phyloP scores from a whole-genome alignment of 2,113 vertebrate genomes.

The Cebus imitator region DNA sequence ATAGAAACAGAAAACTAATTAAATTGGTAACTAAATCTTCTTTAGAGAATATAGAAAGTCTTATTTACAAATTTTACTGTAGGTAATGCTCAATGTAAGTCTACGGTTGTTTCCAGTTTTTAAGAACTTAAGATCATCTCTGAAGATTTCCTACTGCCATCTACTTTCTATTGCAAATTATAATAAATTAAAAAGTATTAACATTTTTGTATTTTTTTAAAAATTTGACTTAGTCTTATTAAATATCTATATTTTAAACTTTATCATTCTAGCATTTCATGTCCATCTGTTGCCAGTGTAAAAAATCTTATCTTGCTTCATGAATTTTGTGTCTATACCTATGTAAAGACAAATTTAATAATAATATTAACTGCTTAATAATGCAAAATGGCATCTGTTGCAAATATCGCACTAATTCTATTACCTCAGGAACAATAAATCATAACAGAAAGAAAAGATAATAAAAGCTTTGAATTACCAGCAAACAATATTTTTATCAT shows the following conservation, averaged over 20 bases:
- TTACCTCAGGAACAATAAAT: not conserved
- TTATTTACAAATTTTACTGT: slow-evolving; percentile 28
- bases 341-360: slow-evolving; percentile 21
- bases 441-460: not conserved
- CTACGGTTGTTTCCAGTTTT: not conserved
- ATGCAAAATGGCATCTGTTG: not conserved
- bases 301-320: not conserved
- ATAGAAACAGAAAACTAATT: not conserved
- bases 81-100: not conserved
- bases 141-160: not conserved
- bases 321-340: slow-evolving; percentile 3
- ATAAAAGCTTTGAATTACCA: not conserved
- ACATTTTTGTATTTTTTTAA: not conserved
- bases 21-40: not conserved
- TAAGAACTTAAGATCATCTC: not conserved
- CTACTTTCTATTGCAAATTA: not conserved
- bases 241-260: slow-evolving; percentile 17
- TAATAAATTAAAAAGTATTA: not conserved
- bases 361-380: not conserved
- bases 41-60: not conserved
- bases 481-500: not conserved
- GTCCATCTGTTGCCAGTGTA: not conserved
- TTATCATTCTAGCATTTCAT: not conserved
- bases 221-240: not conserved
- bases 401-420: not conserved